These are phyloP conservation scores for Athripsodes cinereus DNA, from an alignment of 2,888 invertebrate species.

Conservation along the genomic window DNA sequence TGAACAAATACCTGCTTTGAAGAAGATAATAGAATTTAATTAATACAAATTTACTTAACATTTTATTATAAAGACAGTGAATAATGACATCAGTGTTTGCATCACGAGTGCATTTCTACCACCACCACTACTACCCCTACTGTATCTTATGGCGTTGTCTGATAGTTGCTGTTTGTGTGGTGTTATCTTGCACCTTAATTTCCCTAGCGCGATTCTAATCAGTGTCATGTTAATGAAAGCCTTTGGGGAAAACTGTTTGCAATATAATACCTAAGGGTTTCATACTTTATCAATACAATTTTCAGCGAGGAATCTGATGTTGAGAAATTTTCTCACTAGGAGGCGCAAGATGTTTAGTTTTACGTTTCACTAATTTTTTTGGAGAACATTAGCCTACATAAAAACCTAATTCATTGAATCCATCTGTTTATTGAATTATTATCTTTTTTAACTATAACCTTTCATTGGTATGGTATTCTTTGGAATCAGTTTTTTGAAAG, in stretches of 20 bases:
- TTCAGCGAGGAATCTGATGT: neutral
- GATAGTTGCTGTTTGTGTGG: neutral
- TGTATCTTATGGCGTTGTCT: neutral
- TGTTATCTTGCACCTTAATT: constrained; percentile 21
- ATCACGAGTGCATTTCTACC: neutral
- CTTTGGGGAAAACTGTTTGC: constrained; percentile 1
- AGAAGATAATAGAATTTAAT: too few species aligned
- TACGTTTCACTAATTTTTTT: too few species aligned
- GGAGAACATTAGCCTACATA: too few species aligned
- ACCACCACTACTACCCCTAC: neutral
- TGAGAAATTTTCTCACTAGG: neutral
- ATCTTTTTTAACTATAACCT: too few species aligned
- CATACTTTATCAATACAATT: neutral
- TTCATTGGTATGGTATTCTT: too few species aligned
- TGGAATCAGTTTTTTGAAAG: too few species aligned
- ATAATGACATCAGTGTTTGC: neutral
- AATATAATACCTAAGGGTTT: neutral
- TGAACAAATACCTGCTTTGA: too few species aligned
- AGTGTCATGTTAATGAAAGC: constrained; percentile 25
- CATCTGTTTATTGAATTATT: too few species aligned
- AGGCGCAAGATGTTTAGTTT: too few species aligned
- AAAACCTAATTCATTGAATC: too few species aligned
- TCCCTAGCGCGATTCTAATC: constrained; percentile 23
- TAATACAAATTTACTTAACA: neutral
- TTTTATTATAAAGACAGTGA: neutral